These are phyloP conservation scores for Papilio elwesi DNA, from an alignment of 2,888 invertebrate genomes.

Conservation along the genomic window DNA sequence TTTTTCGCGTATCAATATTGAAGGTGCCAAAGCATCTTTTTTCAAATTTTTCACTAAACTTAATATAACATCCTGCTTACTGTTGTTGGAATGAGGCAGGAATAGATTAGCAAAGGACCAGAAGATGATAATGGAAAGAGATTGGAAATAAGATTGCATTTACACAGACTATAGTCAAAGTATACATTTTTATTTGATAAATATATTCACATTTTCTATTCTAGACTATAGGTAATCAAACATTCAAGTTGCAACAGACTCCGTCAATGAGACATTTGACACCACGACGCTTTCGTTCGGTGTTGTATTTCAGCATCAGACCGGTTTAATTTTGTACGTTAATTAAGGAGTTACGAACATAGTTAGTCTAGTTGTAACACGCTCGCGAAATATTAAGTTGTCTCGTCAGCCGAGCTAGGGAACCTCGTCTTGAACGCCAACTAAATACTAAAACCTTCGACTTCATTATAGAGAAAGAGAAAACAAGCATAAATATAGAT, in stretches of 20 bases:
- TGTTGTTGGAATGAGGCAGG: too few species aligned
- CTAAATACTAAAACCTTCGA: conserved; percentile 24
- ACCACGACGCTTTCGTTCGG: not conserved
- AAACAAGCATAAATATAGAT: not conserved
- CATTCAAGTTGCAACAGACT: not conserved
- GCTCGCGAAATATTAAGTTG: conserved; percentile 37
- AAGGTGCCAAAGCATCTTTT: too few species aligned
- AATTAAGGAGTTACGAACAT: conserved; percentile 36
- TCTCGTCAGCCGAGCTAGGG: conserved; percentile 15
- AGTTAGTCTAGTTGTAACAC: conserved; percentile 27
- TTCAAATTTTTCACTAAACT: too few species aligned
- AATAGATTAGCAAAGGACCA: too few species aligned
- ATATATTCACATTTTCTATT: not conserved
- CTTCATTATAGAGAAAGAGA: conserved; percentile 20
- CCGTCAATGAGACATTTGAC: conserved; percentile 13
- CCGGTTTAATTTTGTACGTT: conserved; percentile 36
- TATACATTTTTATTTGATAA: not conserved
- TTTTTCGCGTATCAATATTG: too few species aligned
- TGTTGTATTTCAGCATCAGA: conserved; percentile 32
- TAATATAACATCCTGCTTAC: too few species aligned
- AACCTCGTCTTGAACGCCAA: conserved; percentile 15
- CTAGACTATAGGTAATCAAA: not conserved
- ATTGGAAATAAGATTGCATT: too few species aligned
- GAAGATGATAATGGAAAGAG: too few species aligned
- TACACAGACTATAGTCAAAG: not conserved